phyloP scores from a whole-genome alignment of 2,888 invertebrate species.

The Blastobasis lacticolella region DNA sequence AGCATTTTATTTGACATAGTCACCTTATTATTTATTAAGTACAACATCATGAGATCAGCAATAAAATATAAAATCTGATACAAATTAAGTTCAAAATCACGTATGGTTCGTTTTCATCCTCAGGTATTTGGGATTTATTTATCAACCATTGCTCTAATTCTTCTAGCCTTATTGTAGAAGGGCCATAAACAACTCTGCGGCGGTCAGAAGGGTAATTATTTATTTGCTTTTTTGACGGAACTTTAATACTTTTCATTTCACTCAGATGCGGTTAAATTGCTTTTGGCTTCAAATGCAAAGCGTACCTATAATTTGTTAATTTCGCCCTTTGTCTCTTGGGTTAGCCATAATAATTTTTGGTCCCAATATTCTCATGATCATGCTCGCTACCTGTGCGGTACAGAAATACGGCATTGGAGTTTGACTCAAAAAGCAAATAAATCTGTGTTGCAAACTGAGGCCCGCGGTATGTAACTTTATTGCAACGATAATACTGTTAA shows the following conservation, averaged over 20 bases:
- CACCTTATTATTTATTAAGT: too few species aligned
- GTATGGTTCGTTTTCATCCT: neutral
- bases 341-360: neutral
- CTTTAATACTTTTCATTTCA: neutral
- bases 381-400: neutral
- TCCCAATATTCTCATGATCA: neutral
- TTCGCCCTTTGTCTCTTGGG: too few species aligned
- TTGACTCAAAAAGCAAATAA: constrained; percentile 1
- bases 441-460: neutral
- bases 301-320: too few species aligned
- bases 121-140: neutral
- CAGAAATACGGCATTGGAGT: neutral
- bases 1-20: too few species aligned
- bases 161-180: neutral
- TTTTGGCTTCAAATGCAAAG: neutral
- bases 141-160: neutral
- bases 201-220: constrained; percentile 1
- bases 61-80: too few species aligned
- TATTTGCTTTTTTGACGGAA: neutral
- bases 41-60: too few species aligned
- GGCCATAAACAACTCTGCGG: neutral
- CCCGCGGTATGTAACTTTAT: neutral
- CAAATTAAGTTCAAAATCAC: too few species aligned
- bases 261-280: neutral
- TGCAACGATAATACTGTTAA: neutral